phyloP scores from a whole-genome alignment of 2,888 invertebrate genomes.

The Dendrolimus pini region DNA sequence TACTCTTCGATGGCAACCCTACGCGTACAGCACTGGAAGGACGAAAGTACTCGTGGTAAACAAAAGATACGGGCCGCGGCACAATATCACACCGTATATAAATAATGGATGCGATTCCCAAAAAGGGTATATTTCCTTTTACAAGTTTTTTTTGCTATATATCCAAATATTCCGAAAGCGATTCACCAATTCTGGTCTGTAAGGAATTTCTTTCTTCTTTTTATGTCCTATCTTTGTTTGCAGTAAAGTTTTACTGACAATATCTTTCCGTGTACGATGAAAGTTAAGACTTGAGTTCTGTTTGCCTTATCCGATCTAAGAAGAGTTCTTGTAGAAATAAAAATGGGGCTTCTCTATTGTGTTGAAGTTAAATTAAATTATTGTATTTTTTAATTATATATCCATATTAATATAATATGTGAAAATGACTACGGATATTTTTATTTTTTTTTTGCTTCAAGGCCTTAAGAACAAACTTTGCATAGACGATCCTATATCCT shows the following conservation, averaged over 20 bases:
- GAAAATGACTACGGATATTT: too few relatives aligned
- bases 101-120: constrained; percentile 31
- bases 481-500: too few relatives aligned
- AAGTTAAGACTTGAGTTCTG: background rate
- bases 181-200: constrained; percentile 16
- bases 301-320: background rate
- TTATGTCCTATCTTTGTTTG: constrained; percentile 1
- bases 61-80: constrained; percentile 30
- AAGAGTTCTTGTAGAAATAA: background rate
- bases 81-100: constrained; percentile 30
- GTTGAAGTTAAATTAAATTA: background rate
- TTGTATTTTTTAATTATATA: background rate
- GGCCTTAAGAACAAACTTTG: too few relatives aligned
- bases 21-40: constrained; percentile 21
- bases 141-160: constrained; percentile 24
- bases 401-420: too few relatives aligned
- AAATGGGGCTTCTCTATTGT: background rate
- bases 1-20: constrained; percentile 16
- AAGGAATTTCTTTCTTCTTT: constrained; percentile 6
- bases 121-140: constrained; percentile 25
- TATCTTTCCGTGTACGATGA: constrained; percentile 3
- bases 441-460: too few relatives aligned
- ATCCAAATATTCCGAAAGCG: constrained; percentile 15
- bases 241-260: constrained; percentile 2
- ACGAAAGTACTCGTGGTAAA: constrained; percentile 32